These are phyloP conservation scores for Callimorpha dominula DNA, from an alignment of 2,888 invertebrate genomes.

Conservation along the genomic window DNA sequence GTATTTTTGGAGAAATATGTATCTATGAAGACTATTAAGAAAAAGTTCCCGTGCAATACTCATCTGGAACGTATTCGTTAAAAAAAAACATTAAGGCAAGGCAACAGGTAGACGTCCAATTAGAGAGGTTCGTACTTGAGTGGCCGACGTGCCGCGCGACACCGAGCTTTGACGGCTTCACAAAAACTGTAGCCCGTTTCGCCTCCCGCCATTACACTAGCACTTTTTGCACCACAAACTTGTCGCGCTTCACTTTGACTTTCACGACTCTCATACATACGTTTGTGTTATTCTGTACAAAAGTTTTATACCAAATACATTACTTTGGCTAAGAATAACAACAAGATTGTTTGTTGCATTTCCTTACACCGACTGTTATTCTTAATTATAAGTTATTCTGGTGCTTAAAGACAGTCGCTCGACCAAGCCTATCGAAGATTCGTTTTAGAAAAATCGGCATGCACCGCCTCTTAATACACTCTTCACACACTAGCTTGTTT, in stretches of 20 bases:
- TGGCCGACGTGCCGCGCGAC: slow-evolving; percentile 77
- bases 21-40: slow-evolving; percentile 66
- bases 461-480: not conserved
- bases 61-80: slow-evolving; percentile 70
- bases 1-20: slow-evolving; percentile 45
- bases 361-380: too few relatives aligned
- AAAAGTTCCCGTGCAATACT: slow-evolving; percentile 75
- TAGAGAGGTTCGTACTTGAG: slow-evolving; percentile 80
- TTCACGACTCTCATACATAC: slow-evolving; percentile 66
- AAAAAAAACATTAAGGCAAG: slow-evolving; percentile 76
- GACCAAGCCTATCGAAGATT: not conserved
- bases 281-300: slow-evolving; percentile 39
- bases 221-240: slow-evolving; percentile 75
- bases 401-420: not conserved
- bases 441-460: not conserved
- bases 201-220: slow-evolving; percentile 74
- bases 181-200: slow-evolving; percentile 81
- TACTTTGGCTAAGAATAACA: not conserved
- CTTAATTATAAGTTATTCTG: not conserved
- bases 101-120: slow-evolving; percentile 86
- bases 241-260: slow-evolving; percentile 78
- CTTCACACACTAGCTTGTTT: not conserved
- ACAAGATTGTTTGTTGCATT: not conserved
- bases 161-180: slow-evolving; percentile 78
- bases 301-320: slow-evolving; percentile 5